Evolutionary conservation across 2,888 invertebrate genomes (phyloP), one percentile per base, ranked within the genome.

Genomic region (Drosophila demipolita): DNA sequence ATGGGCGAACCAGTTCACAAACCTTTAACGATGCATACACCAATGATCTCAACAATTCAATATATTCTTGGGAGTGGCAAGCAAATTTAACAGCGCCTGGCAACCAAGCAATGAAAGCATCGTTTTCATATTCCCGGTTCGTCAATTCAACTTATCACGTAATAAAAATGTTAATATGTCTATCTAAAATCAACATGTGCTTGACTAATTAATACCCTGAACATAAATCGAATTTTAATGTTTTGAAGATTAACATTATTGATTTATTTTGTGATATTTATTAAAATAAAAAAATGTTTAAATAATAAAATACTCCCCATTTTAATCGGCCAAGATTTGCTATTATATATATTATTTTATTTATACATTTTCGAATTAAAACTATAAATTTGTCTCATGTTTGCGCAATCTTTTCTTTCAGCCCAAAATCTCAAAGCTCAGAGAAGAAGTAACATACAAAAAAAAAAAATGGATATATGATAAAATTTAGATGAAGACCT

Each of bases 21-120:
- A 35, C 2, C 38, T 32, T 40, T 32, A 50, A 11, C 26, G 36
- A 36, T 73, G 42, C 32, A 42, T 67, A 49, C 62, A 60, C 61
- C 64, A 79, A 70, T 79, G 75, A 75, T 70, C 80, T 79, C 75
- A 78, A 61, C 75, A 15, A 35, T n/a, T 35, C 49, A 57, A 48
- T 36, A n/a, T 20, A 35, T 38, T 55, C 63, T 66, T 42, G 45
- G 71, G 78, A 62, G 53, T 64, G 70, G 54, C 68, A 63, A 55
- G 4, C 33, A 33, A 38, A 0, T 5, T 20, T 17, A 11, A 15
- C 32, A 15, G n/a, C 42, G 71, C 36, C 63, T 60, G 72, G 64
- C 29, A 61, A 57, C 52, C 12, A 23, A 3, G 5, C 17, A 32
- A 45, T 26, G 3, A 35, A 15, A 42, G 48, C 49, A 52, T 49